Percentiles rank a stretch among this genome's conserved stretches.
phyloP scores from a whole-genome alignment of 1,140 invertebrate species.

The Dysdera silvatica region DNA sequence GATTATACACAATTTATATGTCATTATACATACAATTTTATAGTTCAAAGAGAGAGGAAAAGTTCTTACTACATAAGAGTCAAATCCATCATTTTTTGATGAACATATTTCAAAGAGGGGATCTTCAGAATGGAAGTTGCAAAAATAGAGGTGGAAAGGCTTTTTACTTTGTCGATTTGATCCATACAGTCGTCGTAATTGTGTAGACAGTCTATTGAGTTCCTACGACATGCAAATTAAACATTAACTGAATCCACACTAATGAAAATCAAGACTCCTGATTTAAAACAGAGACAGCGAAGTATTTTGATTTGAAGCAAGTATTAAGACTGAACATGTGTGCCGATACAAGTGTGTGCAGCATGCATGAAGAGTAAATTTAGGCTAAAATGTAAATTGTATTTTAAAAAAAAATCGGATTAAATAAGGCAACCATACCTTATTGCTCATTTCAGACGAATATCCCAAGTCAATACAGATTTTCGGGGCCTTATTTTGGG shows the following conservation, averaged over 20 bases:
- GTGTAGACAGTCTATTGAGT: conserved; percentile 2
- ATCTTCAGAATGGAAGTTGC: conserved; percentile 9
- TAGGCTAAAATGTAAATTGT: neutral
- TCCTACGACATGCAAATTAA: conserved; percentile 4
- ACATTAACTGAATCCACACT: neutral
- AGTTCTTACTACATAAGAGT: conserved; percentile 22
- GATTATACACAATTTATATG: no score
- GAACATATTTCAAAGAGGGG: conserved; percentile 17
- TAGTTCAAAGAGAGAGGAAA: no score
- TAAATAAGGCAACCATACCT: conserved; percentile 16
- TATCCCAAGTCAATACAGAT: conserved; percentile 25
- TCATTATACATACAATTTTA: no score
- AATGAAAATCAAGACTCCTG: no score
- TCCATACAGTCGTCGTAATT: conserved; percentile 21
- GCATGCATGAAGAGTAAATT: neutral
- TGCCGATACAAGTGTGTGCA: neutral
- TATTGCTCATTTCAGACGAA: conserved; percentile 15
- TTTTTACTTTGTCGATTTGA: conserved; percentile 15
- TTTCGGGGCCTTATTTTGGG: conserved; percentile 10
- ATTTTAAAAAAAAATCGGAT: neutral
- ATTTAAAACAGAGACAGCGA: neutral
- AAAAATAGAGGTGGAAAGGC: conserved; percentile 25
- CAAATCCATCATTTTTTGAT: conserved; percentile 23
- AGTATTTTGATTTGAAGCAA: no score
- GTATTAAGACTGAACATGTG: neutral